Base-by-base conservation (phyloP, 1,140 invertebrate species). In the Chionoecetes opilio region DNA sequence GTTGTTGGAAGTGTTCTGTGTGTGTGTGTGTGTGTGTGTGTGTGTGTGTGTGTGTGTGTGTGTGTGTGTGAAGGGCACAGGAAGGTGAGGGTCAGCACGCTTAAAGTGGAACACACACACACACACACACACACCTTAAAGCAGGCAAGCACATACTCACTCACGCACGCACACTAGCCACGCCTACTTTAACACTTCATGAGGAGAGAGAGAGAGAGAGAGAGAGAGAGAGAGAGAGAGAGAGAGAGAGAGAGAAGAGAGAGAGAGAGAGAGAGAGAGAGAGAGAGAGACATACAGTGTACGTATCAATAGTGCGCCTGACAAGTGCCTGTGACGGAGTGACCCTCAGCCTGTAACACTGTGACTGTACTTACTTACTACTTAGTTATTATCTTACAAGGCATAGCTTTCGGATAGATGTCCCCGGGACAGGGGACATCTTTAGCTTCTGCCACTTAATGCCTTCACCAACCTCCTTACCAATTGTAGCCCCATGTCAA, bases 141-240 rank as follows among this genome's bases (percentile, higher is more conserved):
- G 63, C 63, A 0, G 26, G n/a, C 63, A 75, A 17, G 8, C 63
- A 75, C 63, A n/a, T 26, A 75, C 63, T 2, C 63, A 75, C 63
- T 2, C 63, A 75, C 63, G 8, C 63, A 75, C 63, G 8, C 63
- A 75, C 63, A 75, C 21, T 26, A n/a, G 9, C 46, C 9, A 53
- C 46, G 21, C 46, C 63, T 26, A 63, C 53, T 63, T 14, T 63
- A 9, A 21, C 53, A 63, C 53, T 26, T 63, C 11, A 26, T n/a
- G 63, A 75, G 63, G 63, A 75, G 63, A 75, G 63, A 75, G 63
- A 75, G 63, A 75, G 63, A 75, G 63, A 75, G 63, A 75, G 63
- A 75, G 63, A 75, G 63, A 75, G 63, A 75, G 63, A 75, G 63
- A 75, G 63, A 75, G 63, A 75, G 63, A 75, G 63, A 75, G 63